Evolutionary conservation across 2,888 invertebrate species (phyloP), one percentile per base, ranked within the genome.

Genomic region (Synergus laeviventris): DNA sequence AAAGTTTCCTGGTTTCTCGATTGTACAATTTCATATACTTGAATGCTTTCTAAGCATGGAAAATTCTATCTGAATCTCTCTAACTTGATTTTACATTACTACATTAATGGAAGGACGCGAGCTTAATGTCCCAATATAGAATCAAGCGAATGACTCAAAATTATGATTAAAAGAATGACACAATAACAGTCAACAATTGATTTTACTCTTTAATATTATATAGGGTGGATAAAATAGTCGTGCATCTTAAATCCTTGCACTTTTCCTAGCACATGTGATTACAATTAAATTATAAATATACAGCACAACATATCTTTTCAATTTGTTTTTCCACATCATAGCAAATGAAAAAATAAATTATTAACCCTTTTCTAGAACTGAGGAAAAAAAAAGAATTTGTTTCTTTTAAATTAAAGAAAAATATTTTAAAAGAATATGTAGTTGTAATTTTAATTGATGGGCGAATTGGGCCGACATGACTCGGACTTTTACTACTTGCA

Each of bases 91-190:
- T n/a, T n/a, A n/a, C 38, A 64, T 64, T 64, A 64, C 64, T 7
- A 38, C n/a, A 21, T 4, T 16, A 12, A 66, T 42, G 16, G 21
- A 14, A 42, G 42, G 45, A 7, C 18, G 8, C 12, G 24, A 70
- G 45, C 45, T 70, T 49, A 70, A 70, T 45, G 49, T 49, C n/a
- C 66, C 49, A 70, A 31, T 70, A 31, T 70, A 31, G 49, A 70
- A 70, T 70, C n/a, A 70, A 70, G 42, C 42, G 16, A 45, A 49
- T 4, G 24, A 31, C 45, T 70, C 42, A 24, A 70, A 70, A 49
- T 66, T 45, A 66, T 70, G 45, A 5, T 14, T 16, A 45, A 70
- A 49, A n/a, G n/a, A 21, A 11, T 56, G 21, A 3, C 9, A 9
- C 2, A 56, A 56, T 21, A 56, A 21, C 21, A 56, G 18, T n/a